Evolutionary conservation across 2,888 invertebrate species (phyloP).

Genomic region (Amphipoea oculea): DNA sequence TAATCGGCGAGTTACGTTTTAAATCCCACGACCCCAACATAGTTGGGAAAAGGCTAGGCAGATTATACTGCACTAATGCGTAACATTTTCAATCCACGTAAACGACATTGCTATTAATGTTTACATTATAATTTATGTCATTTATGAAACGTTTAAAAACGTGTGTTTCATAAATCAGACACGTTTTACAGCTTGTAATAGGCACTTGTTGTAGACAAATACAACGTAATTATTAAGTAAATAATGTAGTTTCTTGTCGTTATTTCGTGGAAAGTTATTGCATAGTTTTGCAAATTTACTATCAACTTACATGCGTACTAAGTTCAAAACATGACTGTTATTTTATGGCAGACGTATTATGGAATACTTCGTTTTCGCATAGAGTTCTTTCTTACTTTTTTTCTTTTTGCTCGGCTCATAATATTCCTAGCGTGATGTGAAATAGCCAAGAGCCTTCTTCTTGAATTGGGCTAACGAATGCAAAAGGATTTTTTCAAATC

Average conservation of each 20-base stretch:
- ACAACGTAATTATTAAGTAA: not conserved
- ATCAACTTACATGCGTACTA: not conserved
- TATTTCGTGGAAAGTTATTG: not conserved
- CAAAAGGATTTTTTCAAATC: no score
- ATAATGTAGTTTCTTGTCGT: not conserved
- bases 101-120: not conserved
- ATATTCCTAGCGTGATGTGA: no score
- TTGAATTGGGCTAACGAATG: no score
- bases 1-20: no score
- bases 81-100: conserved; percentile 7
- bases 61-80: conserved; percentile 41
- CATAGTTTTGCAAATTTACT: not conserved
- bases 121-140: not conserved
- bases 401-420: no score
- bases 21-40: no score
- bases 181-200: not conserved
- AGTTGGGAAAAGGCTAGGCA: no score
- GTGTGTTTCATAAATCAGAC: conserved; percentile 1
- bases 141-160: conserved; percentile 8
- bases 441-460: no score
- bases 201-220: conserved; percentile 3
- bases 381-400: no score
- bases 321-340: not conserved
- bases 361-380: no score
- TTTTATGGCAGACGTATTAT: not conserved